These are phyloP conservation scores for Lomographa bimaculata DNA, from an alignment of 2,888 invertebrate species.

Conservation along the genomic window DNA sequence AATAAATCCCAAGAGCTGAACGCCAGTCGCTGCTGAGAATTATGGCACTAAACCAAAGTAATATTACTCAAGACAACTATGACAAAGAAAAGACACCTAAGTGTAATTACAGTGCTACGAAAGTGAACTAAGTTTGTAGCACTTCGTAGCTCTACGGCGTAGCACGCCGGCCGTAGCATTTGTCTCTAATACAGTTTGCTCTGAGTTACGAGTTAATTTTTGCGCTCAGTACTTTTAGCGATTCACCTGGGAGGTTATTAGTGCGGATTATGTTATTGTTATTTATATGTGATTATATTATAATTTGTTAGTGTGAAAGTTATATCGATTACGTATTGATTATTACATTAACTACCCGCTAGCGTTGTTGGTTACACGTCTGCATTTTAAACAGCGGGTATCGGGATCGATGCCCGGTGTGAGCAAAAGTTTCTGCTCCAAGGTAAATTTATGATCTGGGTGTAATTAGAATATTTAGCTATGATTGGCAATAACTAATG, in stretches of 20 bases:
- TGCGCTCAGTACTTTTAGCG: conserved; percentile 34
- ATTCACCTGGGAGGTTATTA: conserved; percentile 21
- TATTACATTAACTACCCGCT: too few species aligned
- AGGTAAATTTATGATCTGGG: too few species aligned
- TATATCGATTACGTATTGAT: too few species aligned
- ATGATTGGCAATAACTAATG: too few species aligned
- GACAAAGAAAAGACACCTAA: conserved; percentile 44
- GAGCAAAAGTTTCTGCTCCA: too few species aligned
- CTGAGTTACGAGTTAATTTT: conserved; percentile 52
- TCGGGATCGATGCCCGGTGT: too few species aligned
- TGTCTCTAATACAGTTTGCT: conserved; percentile 46
- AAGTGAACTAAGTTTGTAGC: conserved; percentile 44
- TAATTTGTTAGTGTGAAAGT: too few species aligned
- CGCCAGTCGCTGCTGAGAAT: conserved; percentile 35
- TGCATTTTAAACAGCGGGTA: too few species aligned
- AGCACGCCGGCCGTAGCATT: conserved; percentile 42
- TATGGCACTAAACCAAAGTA: conserved; percentile 43
- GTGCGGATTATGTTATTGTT: conserved; percentile 1
- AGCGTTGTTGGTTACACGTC: too few species aligned
- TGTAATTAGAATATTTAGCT: too few species aligned
- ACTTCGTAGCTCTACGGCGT: conserved; percentile 22
- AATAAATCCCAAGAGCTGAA: conserved; percentile 40
- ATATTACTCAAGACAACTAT: conserved; percentile 44
- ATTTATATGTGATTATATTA: too few species aligned
- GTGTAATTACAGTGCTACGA: conserved; percentile 54